phyloP scores from a whole-genome alignment of 2,797 vertebrate species.

The Alcedo atthis region DNA sequence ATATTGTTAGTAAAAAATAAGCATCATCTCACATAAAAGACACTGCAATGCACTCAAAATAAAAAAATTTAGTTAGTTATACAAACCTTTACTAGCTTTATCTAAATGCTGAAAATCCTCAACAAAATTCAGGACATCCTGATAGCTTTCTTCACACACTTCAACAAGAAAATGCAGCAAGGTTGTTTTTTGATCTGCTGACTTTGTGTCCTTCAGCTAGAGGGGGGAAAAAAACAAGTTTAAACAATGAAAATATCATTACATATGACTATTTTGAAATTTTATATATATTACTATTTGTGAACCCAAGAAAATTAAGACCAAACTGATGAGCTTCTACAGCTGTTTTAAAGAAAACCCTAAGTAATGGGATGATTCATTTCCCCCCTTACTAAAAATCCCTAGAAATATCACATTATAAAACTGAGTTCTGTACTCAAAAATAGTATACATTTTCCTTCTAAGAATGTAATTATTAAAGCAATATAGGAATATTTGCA shows the following conservation, averaged over 20 bases:
- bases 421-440: not conserved
- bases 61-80: not conserved
- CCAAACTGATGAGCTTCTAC: not conserved
- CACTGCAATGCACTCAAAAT: not conserved
- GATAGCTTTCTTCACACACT: conserved; percentile 90
- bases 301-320: not conserved
- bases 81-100: conserved; percentile 94
- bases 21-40: not conserved
- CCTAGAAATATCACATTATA: not conserved
- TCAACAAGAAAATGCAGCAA: conserved; percentile 94
- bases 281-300: not conserved
- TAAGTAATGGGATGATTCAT: not conserved
- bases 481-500: not conserved
- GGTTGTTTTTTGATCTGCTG: conserved; percentile 92
- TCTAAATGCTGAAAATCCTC: conserved; percentile 93
- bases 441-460: not conserved
- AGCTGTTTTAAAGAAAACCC: not conserved
- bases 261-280: conserved; percentile 19
- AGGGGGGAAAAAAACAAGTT: not conserved
- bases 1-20: not conserved
- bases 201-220: conserved; percentile 96
- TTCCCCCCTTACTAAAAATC: not conserved
- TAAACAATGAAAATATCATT: not conserved
- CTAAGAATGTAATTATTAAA: not conserved
- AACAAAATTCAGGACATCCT: conserved; percentile 87